Evolutionary conservation across 2,113 vertebrate species (phyloP).

Genomic region (Salminus brasiliensis): DNA sequence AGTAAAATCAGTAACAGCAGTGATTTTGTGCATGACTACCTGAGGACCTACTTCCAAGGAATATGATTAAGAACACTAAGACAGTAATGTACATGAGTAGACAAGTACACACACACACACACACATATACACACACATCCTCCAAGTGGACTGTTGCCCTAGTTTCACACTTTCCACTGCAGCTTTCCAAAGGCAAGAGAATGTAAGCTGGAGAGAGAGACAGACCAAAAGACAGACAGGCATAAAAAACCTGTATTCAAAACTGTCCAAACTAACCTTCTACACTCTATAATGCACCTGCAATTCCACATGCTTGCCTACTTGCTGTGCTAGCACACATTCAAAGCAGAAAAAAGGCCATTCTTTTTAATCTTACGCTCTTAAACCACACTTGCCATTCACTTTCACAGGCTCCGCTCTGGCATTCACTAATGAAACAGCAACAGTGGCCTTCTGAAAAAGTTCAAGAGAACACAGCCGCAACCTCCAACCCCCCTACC

Average conservation of each 20-base stretch:
- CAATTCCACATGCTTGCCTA: not conserved
- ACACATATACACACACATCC: constrained; percentile 2
- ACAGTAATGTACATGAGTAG: constrained; percentile 18
- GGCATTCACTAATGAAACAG: too few species aligned
- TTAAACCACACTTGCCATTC: too few species aligned
- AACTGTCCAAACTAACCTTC: constrained; percentile 8
- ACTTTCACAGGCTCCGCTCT: too few species aligned
- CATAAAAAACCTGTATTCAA: not conserved
- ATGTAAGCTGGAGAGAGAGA: constrained; percentile 26
- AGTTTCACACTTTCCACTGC: constrained; percentile 65
- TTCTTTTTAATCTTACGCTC: too few species aligned
- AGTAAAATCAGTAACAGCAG: constrained; percentile 11
- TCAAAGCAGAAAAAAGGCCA: not conserved
- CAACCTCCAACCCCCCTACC: too few species aligned
- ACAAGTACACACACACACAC: constrained; percentile 18
- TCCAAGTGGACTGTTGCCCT: constrained; percentile 44
- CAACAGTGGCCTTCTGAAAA: too few species aligned
- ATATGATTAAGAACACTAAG: not conserved
- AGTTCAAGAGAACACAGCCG: too few species aligned
- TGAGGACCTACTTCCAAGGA: constrained; percentile 1
- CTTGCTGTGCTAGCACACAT: not conserved
- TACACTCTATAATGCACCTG: not conserved
- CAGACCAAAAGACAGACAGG: not conserved
- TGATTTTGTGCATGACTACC: constrained; percentile 1
- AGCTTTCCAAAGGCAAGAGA: constrained; percentile 27